Base-by-base conservation (phyloP, 2,888 invertebrate genomes). In the Clusia tigrina region DNA sequence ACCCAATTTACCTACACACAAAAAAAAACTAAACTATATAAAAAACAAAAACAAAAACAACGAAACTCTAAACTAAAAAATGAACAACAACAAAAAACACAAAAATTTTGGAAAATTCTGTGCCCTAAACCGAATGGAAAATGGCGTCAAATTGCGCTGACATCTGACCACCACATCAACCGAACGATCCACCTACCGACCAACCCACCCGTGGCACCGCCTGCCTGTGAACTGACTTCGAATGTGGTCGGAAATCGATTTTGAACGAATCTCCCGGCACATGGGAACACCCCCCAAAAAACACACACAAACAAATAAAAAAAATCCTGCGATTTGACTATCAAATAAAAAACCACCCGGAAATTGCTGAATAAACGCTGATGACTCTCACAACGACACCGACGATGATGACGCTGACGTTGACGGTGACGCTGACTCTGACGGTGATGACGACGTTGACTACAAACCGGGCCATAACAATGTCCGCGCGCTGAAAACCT, bases 61-160 rank as follows among this genome's bases (percentile, higher is more conserved):
- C 51, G 55, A 66, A 51, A 64, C 63, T 60, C 62, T 58, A 64
- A 63, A 51, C 25, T 10, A 66, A 66, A 64, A 68, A 61, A 64
- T 56, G 59, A 64, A 66, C 58, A 53, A 58, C 55, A 64, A 55
- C 60, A 48, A 54, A 51, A 64, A 63, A 46, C 48, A 51, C 12
- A 51, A 58, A 51, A 51, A 12, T 48, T 32, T 24, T 15, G 10
- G 17, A 23, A 1, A 18, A 48, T n/a, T 53, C 67, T 67, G 54
- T 37, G 51, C 59, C 61, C 59, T 24, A 22, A 52, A 53, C 42
- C 42, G n/a, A 42, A 77, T 77, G 77, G 71, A 77, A 69, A 79
- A 76, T 78, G 79, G 76, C 79, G 74, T 73, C 75, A 78, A 78
- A 81, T 80, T 79, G 76, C 74, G 71, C 74, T 79, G 80, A 78